Conservation (phyloP, 2,797 vertebrate genomes). For the Epinephelus malabaricus region DNA sequence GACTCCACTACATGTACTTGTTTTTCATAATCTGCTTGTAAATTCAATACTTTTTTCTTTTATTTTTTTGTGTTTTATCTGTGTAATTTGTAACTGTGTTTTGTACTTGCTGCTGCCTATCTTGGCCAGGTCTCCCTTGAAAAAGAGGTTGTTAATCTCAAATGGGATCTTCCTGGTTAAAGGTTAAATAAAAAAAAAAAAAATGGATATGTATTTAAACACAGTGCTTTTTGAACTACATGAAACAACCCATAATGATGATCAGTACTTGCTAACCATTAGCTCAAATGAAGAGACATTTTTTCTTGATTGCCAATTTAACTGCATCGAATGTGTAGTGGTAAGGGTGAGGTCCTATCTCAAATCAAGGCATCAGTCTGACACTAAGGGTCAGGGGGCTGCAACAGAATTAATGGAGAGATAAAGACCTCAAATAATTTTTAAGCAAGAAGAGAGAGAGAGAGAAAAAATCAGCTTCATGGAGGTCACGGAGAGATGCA, state of each 20-base stretch:
- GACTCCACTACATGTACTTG: too few relatives aligned
- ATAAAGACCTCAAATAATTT: neutral
- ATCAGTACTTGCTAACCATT: neutral
- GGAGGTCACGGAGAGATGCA: neutral
- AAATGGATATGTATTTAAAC: neutral
- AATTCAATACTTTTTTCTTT: too few relatives aligned
- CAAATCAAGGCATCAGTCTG: neutral
- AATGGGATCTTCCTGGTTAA: too few relatives aligned
- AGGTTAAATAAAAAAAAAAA: too few relatives aligned
- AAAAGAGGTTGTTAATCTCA: too few relatives aligned
- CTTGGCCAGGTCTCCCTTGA: too few relatives aligned
- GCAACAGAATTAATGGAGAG: neutral
- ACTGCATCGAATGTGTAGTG: neutral
- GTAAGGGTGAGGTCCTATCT: neutral
- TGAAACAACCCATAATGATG: neutral
- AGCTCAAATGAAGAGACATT: neutral
- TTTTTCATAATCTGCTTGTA: too few relatives aligned
- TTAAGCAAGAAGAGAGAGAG: neutral
- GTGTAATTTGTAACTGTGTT: too few relatives aligned
- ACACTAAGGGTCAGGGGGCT: neutral
- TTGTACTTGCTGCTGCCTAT: too few relatives aligned
- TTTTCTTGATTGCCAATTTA: constrained; percentile 15
- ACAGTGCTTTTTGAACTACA: neutral
- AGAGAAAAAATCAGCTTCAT: neutral
- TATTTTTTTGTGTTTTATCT: too few relatives aligned